phyloP scores from a whole-genome alignment of 1,140 invertebrate species.

The Zaprionus lachaisei region DNA sequence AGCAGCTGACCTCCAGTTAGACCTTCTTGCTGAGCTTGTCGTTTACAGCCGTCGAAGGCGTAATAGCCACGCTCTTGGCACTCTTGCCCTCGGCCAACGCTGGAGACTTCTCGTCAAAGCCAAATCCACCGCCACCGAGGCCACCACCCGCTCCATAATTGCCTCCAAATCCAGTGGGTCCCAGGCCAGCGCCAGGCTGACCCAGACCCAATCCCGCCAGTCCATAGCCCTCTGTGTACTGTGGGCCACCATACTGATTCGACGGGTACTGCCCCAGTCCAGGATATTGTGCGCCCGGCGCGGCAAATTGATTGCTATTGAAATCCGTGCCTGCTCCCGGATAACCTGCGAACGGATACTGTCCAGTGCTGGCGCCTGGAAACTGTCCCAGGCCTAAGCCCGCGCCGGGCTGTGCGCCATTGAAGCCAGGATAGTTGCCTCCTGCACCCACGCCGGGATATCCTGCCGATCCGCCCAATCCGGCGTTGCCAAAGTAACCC shows the following conservation, averaged over 20 bases:
- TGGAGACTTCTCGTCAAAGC: slow-evolving; percentile 60
- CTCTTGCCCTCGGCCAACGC: slow-evolving; percentile 65
- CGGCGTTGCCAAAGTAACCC: slow-evolving; percentile 32
- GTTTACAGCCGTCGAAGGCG: slow-evolving; percentile 46
- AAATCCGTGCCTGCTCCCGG: slow-evolving; percentile 52
- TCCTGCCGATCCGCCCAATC: slow-evolving; percentile 1
- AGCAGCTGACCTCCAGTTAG: slow-evolving; percentile 21
- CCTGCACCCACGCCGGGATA: slow-evolving; percentile 38
- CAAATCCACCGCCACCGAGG: slow-evolving; percentile 28
- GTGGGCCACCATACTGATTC: slow-evolving; percentile 58
- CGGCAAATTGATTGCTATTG: slow-evolving; percentile 55
- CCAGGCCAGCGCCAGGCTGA: slow-evolving; percentile 47
- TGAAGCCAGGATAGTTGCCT: slow-evolving; percentile 26
- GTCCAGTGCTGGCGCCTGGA: slow-evolving; percentile 42
- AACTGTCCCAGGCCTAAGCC: slow-evolving; percentile 61
- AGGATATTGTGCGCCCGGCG: slow-evolving; percentile 49
- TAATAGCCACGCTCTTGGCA: slow-evolving; percentile 46
- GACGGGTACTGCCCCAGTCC: slow-evolving; percentile 58
- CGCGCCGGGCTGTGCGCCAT: slow-evolving; percentile 17
- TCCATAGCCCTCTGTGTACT: slow-evolving; percentile 77
- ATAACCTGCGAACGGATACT: slow-evolving; percentile 60
- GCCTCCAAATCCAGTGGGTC: slow-evolving; percentile 41
- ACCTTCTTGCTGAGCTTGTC: slow-evolving; percentile 74
- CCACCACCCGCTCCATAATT: slow-evolving; percentile 32
- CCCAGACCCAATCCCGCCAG: slow-evolving; percentile 48